Percentiles rank a stretch among this genome's conserved stretches.
These are phyloP conservation scores for Nomada fucata DNA, from an alignment of 2,888 invertebrate genomes.

Conservation along the genomic window DNA sequence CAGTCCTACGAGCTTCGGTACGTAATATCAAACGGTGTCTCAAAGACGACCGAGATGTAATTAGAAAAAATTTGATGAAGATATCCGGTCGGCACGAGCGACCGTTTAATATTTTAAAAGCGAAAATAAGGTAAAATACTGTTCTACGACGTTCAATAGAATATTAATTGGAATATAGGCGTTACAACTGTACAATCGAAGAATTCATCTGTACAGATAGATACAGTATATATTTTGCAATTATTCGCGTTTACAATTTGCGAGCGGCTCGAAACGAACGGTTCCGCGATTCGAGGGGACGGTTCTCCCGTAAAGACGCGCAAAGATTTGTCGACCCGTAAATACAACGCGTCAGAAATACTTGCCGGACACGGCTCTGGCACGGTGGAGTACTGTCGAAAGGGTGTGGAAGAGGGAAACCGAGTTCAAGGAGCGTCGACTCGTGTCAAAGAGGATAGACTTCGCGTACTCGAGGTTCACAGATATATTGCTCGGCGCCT, in stretches of 20 bases:
- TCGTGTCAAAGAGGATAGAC: background rate
- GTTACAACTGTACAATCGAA: background rate
- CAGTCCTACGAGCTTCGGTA: no score
- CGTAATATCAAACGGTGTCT: no score
- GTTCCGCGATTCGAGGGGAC: background rate
- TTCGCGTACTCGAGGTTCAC: background rate
- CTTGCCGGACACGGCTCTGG: constrained; percentile 17
- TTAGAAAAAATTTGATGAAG: no score
- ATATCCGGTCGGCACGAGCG: no score
- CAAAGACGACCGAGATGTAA: no score
- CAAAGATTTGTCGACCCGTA: constrained; percentile 22
- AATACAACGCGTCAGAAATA: constrained; percentile 21
- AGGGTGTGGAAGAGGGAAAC: constrained; percentile 22
- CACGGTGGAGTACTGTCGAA: constrained; percentile 17
- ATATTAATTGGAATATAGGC: background rate
- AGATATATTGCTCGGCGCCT: background rate
- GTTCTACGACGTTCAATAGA: no score
- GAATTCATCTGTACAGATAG: background rate
- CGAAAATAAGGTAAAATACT: no score
- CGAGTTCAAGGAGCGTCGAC: constrained; percentile 31
- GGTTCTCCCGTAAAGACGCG: background rate
- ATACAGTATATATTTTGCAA: background rate
- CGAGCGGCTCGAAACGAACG: background rate
- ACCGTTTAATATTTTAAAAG: no score
- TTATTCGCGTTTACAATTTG: background rate